These are phyloP conservation scores for Tenthredo livida DNA, from an alignment of 2,888 invertebrate genomes.

Conservation along the genomic window DNA sequence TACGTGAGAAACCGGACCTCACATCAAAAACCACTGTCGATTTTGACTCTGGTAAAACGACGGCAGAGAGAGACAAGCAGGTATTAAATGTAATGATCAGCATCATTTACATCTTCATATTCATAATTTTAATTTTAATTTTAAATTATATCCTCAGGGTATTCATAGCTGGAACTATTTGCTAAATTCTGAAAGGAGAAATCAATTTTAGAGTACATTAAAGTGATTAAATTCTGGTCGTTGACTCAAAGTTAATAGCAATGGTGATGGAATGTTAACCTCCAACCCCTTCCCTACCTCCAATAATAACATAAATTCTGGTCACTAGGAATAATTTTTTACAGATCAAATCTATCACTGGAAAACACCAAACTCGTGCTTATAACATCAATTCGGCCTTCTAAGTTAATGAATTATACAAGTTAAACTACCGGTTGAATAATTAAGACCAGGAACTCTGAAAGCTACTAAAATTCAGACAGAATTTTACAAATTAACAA, in stretches of 20 bases:
- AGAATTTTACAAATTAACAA: not conserved
- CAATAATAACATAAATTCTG: too few relatives aligned
- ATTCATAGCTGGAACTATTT: not conserved
- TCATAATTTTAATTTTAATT: constrained; percentile 54
- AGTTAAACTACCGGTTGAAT: not conserved
- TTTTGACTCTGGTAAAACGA: constrained; percentile 88
- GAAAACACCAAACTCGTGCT: not conserved
- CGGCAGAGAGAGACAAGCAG: constrained; percentile 94
- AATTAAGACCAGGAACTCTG: not conserved
- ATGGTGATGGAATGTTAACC: too few relatives aligned
- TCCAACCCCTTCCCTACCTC: too few relatives aligned
- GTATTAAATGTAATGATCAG: constrained; percentile 68
- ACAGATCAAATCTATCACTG: not conserved
- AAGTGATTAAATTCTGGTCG: not conserved
- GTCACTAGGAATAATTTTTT: not conserved
- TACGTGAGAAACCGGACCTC: constrained; percentile 95
- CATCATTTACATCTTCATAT: constrained; percentile 55
- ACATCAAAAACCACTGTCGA: constrained; percentile 87
- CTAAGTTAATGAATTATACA: not conserved
- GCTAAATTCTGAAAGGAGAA: not conserved
- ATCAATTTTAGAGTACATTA: not conserved
- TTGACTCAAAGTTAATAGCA: too few relatives aligned
- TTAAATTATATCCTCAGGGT: not conserved
- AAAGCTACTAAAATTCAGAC: not conserved
- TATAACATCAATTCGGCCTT: constrained; percentile 4